phyloP scores from a whole-genome alignment of 2,113 vertebrate genomes.

The Cryptotis parvus region DNA sequence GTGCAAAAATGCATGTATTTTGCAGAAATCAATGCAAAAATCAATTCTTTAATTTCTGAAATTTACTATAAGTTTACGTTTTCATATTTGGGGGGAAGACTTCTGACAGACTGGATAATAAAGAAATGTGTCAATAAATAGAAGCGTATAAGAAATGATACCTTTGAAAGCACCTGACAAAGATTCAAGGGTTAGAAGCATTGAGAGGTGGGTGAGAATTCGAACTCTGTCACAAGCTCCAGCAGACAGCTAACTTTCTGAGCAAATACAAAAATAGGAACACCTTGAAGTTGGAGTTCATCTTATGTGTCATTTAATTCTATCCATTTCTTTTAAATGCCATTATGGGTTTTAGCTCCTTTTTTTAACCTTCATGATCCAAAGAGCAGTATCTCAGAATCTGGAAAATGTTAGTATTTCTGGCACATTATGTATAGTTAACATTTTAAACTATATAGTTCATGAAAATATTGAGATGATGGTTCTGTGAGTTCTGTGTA shows the following conservation, averaged over 20 bases:
- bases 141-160: neutral
- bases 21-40: no score
- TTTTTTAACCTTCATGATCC: constrained; percentile 47
- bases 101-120: neutral
- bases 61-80: no score
- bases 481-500: constrained; percentile 70
- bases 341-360: neutral
- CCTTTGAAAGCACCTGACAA: neutral
- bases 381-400: constrained; percentile 58
- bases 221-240: neutral
- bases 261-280: constrained; percentile 48
- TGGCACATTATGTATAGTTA: constrained; percentile 69
- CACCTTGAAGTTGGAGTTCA: neutral
- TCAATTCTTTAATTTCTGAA: neutral
- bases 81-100: no score
- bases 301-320: constrained; percentile 47
- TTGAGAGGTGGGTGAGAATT: neutral
- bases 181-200: neutral
- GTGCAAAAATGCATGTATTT: no score
- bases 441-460: constrained; percentile 75
- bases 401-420: constrained; percentile 76
- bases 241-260: neutral
- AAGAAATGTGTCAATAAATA: constrained; percentile 2
- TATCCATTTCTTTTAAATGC: constrained; percentile 45
- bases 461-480: constrained; percentile 59